Evolutionary conservation across 2,797 vertebrate genomes (phyloP).

Genomic region (Pitangus sulphuratus): DNA sequence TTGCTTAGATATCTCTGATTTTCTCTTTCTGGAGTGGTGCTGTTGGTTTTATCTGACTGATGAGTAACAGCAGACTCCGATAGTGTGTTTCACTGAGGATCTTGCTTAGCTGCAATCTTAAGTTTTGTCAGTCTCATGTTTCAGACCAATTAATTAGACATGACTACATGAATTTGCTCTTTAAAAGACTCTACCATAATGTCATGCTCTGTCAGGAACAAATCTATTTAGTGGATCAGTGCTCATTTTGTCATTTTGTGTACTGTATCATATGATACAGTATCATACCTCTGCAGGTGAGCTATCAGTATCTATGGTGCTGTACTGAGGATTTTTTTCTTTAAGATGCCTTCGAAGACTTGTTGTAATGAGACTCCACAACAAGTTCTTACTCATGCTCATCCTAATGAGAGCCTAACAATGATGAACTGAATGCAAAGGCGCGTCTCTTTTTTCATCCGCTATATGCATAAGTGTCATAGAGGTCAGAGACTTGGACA

Average conservation of each 20-base stretch:
- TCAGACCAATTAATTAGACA: slow-evolving; percentile 11
- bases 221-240: background rate
- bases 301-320: background rate
- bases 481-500: background rate
- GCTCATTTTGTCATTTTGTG: slow-evolving; percentile 11
- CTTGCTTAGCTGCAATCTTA: background rate
- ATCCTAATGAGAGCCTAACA: background rate
- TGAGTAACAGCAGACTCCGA: background rate
- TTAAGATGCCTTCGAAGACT: background rate
- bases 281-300: background rate
- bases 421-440: background rate
- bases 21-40: background rate
- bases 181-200: background rate
- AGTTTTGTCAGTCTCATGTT: background rate
- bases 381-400: background rate
- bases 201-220: background rate
- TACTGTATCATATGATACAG: background rate
- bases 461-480: background rate
- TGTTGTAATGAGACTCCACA: background rate
- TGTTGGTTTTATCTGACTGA: background rate
- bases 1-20: background rate
- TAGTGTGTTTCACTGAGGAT: background rate
- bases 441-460: background rate
- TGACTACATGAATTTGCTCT: background rate
- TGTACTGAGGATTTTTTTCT: background rate